Conservation (phyloP, 1,140 invertebrate species). For the Calephelis nemesis region DNA sequence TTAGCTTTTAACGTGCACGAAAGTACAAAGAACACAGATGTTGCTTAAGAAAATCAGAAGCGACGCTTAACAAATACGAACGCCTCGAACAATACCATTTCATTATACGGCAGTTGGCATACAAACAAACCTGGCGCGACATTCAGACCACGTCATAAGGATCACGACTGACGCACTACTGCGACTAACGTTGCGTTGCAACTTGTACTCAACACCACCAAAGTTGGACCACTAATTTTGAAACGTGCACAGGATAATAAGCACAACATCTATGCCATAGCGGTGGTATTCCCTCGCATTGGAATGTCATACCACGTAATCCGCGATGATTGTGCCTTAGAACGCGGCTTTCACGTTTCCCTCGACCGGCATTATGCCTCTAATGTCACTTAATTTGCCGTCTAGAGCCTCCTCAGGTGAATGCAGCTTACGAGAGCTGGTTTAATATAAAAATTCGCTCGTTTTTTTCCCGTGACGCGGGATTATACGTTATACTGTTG, state of each 20-base stretch:
- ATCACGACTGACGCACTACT: conserved; percentile 41
- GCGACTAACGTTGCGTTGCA: conserved; percentile 51
- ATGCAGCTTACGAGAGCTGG: conserved; percentile 70
- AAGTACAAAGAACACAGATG: conserved; percentile 11
- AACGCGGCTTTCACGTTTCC: conserved; percentile 69
- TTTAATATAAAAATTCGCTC: conserved; percentile 74
- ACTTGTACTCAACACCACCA: conserved; percentile 36
- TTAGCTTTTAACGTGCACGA: conserved; percentile 8
- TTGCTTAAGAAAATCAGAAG: conserved; percentile 22
- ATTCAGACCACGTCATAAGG: conserved; percentile 33
- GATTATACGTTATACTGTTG: conserved; percentile 68
- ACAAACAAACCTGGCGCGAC: conserved; percentile 21
- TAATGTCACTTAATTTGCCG: conserved; percentile 78
- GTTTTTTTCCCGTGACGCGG: conserved; percentile 61
- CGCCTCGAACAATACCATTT: conserved; percentile 29
- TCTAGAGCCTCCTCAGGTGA: conserved; percentile 74
- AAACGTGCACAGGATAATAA: conserved; percentile 34
- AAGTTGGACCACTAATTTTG: conserved; percentile 25
- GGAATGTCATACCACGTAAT: conserved; percentile 31
- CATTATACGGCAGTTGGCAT: conserved; percentile 11
- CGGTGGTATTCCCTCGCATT: conserved; percentile 35
- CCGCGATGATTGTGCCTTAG: conserved; percentile 53
- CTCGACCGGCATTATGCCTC: conserved; percentile 71
- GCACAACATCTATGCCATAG: conserved; percentile 36
- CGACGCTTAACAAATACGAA: conserved; percentile 22